Evolutionary conservation across 1,140 invertebrate genomes (phyloP).

Genomic region (Geopemphigus sp.): DNA sequence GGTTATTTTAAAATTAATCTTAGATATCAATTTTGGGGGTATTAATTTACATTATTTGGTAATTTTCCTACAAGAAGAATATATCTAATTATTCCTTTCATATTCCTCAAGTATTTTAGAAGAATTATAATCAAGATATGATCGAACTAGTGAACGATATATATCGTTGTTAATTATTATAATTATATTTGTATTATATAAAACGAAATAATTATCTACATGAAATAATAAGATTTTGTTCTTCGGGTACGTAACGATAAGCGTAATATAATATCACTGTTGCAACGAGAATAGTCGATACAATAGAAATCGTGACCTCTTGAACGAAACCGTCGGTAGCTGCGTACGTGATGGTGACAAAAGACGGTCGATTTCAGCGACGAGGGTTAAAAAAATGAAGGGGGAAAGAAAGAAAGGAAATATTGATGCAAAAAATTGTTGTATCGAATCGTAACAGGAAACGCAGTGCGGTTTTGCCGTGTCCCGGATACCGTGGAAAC

Average conservation of each 20-base stretch:
- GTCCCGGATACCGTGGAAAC: not conserved
- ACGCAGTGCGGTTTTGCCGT: conserved; percentile 4
- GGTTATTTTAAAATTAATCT: too few relatives aligned
- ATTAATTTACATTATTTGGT: too few relatives aligned
- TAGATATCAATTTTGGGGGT: too few relatives aligned
- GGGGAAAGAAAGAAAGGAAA: not conserved
- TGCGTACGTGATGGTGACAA: conserved; percentile 18
- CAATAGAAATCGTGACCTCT: conserved; percentile 9
- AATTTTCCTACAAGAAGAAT: too few relatives aligned
- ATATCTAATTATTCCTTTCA: too few relatives aligned
- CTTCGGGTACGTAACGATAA: not conserved
- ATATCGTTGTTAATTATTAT: too few relatives aligned
- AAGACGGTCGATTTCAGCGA: not conserved
- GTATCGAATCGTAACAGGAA: conserved; percentile 31
- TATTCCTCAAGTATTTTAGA: too few relatives aligned
- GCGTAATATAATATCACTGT: not conserved
- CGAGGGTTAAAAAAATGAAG: not conserved
- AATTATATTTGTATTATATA: too few relatives aligned
- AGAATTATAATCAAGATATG: too few relatives aligned
- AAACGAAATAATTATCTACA: too few relatives aligned
- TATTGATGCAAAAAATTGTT: not conserved
- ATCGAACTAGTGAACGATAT: too few relatives aligned
- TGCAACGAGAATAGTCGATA: not conserved
- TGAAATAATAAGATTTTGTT: not conserved
- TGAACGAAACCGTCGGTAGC: not conserved